Conservation (phyloP, 2,888 invertebrate species). For the Oxytorus armatus region DNA sequence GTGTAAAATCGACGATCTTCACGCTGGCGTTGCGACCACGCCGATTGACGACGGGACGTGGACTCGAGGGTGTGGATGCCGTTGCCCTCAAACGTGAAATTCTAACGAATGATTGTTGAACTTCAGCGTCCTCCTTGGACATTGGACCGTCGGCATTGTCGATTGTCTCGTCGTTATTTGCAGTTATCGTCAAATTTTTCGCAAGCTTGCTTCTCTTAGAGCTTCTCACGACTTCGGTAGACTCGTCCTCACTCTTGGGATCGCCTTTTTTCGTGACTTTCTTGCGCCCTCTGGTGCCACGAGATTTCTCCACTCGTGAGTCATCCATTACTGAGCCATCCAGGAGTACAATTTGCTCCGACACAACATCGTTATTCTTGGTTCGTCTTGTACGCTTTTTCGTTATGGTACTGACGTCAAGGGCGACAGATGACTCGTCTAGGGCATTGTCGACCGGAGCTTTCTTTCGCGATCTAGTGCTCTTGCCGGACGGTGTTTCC, state of each 20-base stretch:
- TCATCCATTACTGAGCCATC: conserved; percentile 45
- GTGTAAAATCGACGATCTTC: conserved; percentile 69
- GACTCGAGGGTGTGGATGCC: conserved; percentile 49
- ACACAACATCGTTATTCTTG: conserved; percentile 38
- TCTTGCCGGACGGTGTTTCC: conserved; percentile 25
- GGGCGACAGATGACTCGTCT: conserved; percentile 21
- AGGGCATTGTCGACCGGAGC: conserved; percentile 11
- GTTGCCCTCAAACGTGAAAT: conserved; percentile 12
- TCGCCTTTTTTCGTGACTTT: conserved; percentile 46
- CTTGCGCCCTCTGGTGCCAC: conserved; percentile 44
- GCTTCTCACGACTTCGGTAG: not conserved
- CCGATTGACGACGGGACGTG: conserved; percentile 23
- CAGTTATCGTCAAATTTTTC: conserved; percentile 17
- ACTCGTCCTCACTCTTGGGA: conserved; percentile 41
- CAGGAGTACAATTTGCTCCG: conserved; percentile 43
- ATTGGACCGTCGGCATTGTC: conserved; percentile 14
- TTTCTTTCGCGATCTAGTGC: conserved; percentile 59
- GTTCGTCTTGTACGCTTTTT: conserved; percentile 61
- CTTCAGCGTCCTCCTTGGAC: conserved; percentile 63
- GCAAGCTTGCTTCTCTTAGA: conserved; percentile 14
- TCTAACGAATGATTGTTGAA: conserved; percentile 46
- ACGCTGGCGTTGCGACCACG: conserved; percentile 25
- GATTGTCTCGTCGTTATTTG: conserved; percentile 3
- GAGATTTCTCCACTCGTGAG: conserved; percentile 35
- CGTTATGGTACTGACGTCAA: conserved; percentile 26